Evolutionary conservation across 1,140 invertebrate species (phyloP).

Genomic region (fruit fly (Drosophila melanogaster)): DNA sequence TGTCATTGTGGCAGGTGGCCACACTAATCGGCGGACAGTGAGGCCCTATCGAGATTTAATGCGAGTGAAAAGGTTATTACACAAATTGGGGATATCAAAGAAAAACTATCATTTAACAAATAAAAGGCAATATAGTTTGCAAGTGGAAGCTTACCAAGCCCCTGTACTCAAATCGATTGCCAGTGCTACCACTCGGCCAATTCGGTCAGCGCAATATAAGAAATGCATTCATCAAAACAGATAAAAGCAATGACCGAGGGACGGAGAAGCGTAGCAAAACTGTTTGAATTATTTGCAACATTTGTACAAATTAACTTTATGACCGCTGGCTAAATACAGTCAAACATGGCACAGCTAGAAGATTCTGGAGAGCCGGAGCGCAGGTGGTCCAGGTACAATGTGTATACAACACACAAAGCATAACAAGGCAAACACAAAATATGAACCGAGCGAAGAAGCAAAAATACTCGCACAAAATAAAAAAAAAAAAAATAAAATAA

Average conservation of each 20-base stretch:
- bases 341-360: conserved; percentile 62
- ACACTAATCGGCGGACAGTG: conserved; percentile 31
- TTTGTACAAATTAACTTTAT: conserved; percentile 83
- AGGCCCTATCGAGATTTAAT: not conserved
- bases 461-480: conserved; percentile 21
- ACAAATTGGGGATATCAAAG: too few relatives aligned
- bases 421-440: conserved; percentile 78
- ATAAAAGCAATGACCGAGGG: conserved; percentile 13
- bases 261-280: conserved; percentile 28
- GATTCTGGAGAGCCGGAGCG: conserved; percentile 5
- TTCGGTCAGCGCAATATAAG: conserved; percentile 20
- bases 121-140: not conserved
- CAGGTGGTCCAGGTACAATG: conserved; percentile 59
- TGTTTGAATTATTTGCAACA: conserved; percentile 80
- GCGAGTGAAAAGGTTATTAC: not conserved
- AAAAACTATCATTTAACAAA: not conserved
- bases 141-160: too few relatives aligned
- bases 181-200: not conserved
- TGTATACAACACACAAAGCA: conserved; percentile 82
- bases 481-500: not conserved
- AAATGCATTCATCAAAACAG: conserved; percentile 42
- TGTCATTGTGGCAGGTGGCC: conserved; percentile 16
- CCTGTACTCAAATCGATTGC: not conserved
- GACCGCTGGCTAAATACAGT: conserved; percentile 81
- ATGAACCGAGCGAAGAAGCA: conserved; percentile 36